Evolutionary conservation across 1,140 invertebrate species (phyloP), one percentile per base, ranked within the genome.

Genomic region (Drosophila varians): DNA sequence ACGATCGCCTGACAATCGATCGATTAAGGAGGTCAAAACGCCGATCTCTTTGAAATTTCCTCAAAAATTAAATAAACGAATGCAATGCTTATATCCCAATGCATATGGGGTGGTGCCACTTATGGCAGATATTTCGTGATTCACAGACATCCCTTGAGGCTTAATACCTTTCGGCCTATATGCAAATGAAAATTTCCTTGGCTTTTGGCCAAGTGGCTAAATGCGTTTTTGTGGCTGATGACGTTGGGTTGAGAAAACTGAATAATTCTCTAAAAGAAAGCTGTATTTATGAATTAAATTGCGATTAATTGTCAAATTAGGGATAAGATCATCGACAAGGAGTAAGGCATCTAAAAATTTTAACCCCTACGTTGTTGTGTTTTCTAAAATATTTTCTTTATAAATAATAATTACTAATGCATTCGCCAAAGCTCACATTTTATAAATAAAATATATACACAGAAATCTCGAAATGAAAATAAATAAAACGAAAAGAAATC

Each of bases 181-280:
- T 38, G 56, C 52, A 77, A 69, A 68, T 19, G 14, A 21, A 70
- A 77, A 70, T 64, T 64, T 56, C 18, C 61, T 69, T 82, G 78
- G 78, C 51, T 31, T 45, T n/a, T 3, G 16, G 56, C 78, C 78
- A 82, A 82, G 23, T 56, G 74, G 45, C 77, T 74, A 77, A 82
- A 82, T 82, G 78, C 74, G 78, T 83, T 82, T 82, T 74, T 56
- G 78, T 49, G 28, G 57, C 52, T 52, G 48, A 80, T 80, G 71
- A 80, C 77, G 77, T 57, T 54, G 54, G 31, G 36, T 34, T 28
- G 42, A 53, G 31, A 49, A 23, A 26, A 36, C 28, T 34, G 25
- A 46, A 55, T 7, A 38, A 38, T 11, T 4, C 12, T 16, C 36
- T 34, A 19, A 45, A 47, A 49, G 23, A 18, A 25, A n/a, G 12